Evolutionary conservation across 2,888 invertebrate species (phyloP).

Genomic region (Acanthosepion pharaonis): DNA sequence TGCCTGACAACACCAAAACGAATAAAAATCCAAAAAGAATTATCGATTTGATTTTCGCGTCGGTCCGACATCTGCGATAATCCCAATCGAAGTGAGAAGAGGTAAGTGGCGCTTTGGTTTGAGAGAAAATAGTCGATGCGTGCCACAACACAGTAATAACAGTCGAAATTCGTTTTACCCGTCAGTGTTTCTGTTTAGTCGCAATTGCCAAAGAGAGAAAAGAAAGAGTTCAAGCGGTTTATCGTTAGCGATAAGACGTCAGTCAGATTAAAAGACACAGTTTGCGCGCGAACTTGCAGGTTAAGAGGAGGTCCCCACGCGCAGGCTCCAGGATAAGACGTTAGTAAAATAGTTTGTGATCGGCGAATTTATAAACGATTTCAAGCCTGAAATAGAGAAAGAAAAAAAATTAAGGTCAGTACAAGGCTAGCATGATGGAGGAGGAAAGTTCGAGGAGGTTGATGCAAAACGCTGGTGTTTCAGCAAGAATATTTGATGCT

Average conservation of each 20-base stretch:
- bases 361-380: background rate
- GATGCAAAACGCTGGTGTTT: background rate
- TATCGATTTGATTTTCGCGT: background rate
- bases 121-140: background rate
- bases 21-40: background rate
- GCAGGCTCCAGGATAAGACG: background rate
- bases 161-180: background rate
- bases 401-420: background rate
- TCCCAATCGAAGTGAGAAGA: constrained; percentile 33
- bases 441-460: background rate
- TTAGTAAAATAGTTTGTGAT: background rate
- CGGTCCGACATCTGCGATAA: background rate
- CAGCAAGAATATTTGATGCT: background rate
- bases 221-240: background rate
- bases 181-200: background rate
- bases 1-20: background rate
- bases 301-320: constrained; percentile 9
- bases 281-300: background rate
- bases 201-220: background rate
- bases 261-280: constrained; percentile 9
- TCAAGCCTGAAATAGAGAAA: background rate
- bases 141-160: background rate
- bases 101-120: constrained; percentile 20
- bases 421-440: background rate
- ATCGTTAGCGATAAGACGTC: background rate